A percentile compares a stretch with the other conserved stretches of the same genome.
Evolutionary conservation across 2,113 vertebrate genomes (phyloP).

Genomic region (Tachuris rubrigastra): DNA sequence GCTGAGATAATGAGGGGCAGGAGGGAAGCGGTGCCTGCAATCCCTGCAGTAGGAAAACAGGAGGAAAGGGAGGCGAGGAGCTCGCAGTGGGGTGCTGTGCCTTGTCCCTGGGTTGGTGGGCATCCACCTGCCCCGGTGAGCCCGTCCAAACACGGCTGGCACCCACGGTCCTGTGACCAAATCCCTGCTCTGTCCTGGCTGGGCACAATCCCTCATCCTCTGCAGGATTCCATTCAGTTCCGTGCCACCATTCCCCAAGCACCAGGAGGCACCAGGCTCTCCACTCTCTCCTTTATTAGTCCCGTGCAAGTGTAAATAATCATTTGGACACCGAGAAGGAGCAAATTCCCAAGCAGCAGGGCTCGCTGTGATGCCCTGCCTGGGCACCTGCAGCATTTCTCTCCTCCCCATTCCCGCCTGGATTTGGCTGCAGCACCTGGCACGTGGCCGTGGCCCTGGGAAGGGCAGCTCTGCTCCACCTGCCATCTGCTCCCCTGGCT

Average conservation of each 20-base stretch:
- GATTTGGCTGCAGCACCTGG: not conserved
- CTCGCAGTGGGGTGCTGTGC: not conserved
- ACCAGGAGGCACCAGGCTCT: not conserved
- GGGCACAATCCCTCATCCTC: not conserved
- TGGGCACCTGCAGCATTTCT: not conserved
- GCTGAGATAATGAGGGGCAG: not conserved
- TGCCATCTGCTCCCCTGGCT: constrained; percentile 32
- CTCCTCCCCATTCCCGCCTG: rapidly evolving
- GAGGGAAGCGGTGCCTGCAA: not conserved
- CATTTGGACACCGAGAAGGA: not conserved
- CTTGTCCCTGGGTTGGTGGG: not conserved
- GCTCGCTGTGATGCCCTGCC: not conserved
- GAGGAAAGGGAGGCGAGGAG: not conserved
- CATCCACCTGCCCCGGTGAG: rapidly evolving
- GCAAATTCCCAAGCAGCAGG: not conserved
- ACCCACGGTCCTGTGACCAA: not conserved
- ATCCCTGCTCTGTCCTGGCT: not conserved
- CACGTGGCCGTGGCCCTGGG: not conserved
- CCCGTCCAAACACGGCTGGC: rapidly evolving
- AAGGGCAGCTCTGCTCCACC: not conserved
- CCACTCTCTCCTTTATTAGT: not conserved
- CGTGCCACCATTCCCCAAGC: not conserved
- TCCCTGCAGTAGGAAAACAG: not conserved
- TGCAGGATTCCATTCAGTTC: not conserved
- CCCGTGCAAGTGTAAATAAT: not conserved